Evolutionary conservation across 2,888 invertebrate species (phyloP).

Genomic region (Lepas anatifera): DNA sequence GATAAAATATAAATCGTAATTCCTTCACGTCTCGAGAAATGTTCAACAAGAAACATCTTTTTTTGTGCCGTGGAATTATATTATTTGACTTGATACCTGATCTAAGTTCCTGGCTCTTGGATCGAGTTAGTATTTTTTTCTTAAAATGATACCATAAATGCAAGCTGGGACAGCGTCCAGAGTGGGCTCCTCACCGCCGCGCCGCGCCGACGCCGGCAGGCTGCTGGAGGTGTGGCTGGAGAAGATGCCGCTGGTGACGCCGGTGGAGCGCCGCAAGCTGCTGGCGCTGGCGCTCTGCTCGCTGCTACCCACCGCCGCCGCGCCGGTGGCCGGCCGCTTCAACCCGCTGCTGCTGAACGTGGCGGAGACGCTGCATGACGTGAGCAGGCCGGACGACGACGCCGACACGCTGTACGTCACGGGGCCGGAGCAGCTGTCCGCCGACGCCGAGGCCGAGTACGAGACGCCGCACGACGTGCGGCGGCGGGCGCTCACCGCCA

Average conservation of each 20-base stretch:
- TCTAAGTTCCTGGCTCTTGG: no score
- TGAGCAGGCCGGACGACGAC: neutral
- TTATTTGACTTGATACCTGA: no score
- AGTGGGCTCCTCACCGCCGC: no score
- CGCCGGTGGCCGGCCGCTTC: conserved; percentile 20
- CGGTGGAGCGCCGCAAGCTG: conserved; percentile 68
- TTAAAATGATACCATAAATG: no score
- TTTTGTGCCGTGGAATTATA: no score
- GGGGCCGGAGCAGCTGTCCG: conserved; percentile 1
- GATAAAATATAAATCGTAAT: no score
- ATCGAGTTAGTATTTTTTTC: no score
- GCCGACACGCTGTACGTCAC: conserved; percentile 2
- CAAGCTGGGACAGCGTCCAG: no score
- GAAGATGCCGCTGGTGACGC: conserved; percentile 62
- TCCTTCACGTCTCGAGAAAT: no score
- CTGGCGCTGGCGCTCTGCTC: conserved; percentile 45
- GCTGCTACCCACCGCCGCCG: conserved; percentile 20
- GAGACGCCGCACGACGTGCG: conserved; percentile 33
- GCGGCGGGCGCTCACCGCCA: conserved; percentile 49
- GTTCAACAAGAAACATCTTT: no score
- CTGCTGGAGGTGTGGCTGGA: conserved; percentile 59
- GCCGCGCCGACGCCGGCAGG: no score
- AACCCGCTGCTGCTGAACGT: conserved; percentile 30
- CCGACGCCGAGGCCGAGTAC: conserved; percentile 11
- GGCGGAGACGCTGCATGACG: conserved; percentile 19